A percentile compares a stretch with the other conserved stretches of the same genome.
These are phyloP conservation scores for Pedionomus torquatus DNA, from an alignment of 2,113 vertebrate species.

Conservation along the genomic window DNA sequence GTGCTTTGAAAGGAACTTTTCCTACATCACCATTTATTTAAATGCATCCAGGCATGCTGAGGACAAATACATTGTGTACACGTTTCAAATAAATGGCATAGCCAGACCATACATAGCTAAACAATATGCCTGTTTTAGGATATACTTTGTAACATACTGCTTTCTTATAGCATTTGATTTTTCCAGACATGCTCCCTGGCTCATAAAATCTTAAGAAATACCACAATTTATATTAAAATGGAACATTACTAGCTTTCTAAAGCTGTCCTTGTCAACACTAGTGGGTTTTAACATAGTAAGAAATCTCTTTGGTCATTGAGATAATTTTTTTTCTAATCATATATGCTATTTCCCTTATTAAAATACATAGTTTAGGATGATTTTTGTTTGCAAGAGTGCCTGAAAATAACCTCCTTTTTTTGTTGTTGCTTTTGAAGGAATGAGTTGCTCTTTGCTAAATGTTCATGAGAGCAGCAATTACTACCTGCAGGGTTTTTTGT, in stretches of 20 bases:
- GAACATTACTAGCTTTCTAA: background rate
- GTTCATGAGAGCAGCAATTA: conserved; percentile 24
- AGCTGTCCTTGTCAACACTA: background rate
- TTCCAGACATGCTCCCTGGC: background rate
- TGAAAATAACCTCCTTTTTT: background rate
- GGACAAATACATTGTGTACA: background rate
- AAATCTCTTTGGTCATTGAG: background rate
- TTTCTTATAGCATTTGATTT: background rate
- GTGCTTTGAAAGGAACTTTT: background rate
- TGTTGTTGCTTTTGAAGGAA: background rate
- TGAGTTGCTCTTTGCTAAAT: background rate
- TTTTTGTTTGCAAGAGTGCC: background rate
- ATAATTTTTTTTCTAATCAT: background rate
- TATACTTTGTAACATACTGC: background rate
- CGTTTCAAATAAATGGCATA: background rate
- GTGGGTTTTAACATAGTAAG: background rate
- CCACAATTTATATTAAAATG: background rate
- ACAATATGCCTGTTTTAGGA: background rate
- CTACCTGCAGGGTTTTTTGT: conserved; percentile 21
- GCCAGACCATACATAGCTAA: too few relatives aligned
- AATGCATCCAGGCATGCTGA: background rate
- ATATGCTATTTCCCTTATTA: background rate
- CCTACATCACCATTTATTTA: background rate
- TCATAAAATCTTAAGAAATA: conserved; percentile 6
- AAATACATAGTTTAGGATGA: background rate